Base-by-base conservation (phyloP, 2,888 invertebrate species). In the Lathronympha strigana region DNA sequence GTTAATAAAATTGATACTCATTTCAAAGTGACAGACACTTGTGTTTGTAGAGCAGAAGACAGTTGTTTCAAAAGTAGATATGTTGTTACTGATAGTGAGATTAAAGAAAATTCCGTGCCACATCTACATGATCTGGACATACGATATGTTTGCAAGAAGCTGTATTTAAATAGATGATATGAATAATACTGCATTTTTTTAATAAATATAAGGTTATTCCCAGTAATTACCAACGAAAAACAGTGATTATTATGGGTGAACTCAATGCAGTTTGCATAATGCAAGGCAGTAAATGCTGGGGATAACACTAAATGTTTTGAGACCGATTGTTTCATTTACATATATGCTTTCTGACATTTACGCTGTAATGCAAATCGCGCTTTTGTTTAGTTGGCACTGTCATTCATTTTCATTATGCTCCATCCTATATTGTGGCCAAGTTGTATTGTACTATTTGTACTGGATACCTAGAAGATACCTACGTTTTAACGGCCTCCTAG, bases 101-200 rank as follows among this genome's bases (percentile, higher is more conserved):
- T 79, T 45, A 78, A 82, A 73, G 82, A 86, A 68, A 86, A 86
- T 69, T 80, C 82, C 70, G 92, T 96, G 68, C 95, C 95, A 53
- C 92, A 93, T 54, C 93, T 95, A 67, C 90, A 92, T 72, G 96
- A 96, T 86, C 93, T 96, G 77, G 92, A 95, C 75, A 94, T 96
- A 71, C 91, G 93, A 72, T 90, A 93, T 83, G 95, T 96, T 61
- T 95, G 95, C 82, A 93, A 93, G 83, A 86, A 83, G 67, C 76
- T 92, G 66, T 92, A 92, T 77, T 76, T 81, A 49, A 82, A 80
- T 75, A 76, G 74, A 67, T 73, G 74, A 66, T 73, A 77, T 68
- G 73, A 67, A 66, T 49, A 54, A 61, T 54, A 28, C 15, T 5
- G 25, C 23, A 45, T 38, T 62, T 15, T n/a, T 38, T 19, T 33